Evolutionary conservation across 2,113 vertebrate species (phyloP).

Genomic region (Anhinga rufa): DNA sequence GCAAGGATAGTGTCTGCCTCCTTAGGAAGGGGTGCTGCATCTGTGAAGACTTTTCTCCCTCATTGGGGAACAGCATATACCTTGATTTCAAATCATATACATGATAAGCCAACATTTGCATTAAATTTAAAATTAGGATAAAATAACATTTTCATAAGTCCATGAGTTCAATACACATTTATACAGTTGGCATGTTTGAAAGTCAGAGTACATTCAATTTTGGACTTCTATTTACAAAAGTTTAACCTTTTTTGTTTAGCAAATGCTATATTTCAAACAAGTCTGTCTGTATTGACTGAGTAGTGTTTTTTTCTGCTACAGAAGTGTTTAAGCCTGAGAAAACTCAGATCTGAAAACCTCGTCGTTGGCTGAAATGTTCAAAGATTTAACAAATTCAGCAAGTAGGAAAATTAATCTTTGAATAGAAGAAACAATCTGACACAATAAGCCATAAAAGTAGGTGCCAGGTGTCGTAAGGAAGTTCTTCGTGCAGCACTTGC

Average conservation of each 20-base stretch:
- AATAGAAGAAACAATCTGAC: constrained; percentile 60
- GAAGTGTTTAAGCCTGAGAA: constrained; percentile 43
- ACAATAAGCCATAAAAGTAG: constrained; percentile 60
- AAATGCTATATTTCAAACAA: constrained; percentile 12
- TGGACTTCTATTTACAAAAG: background rate
- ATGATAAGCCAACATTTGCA: background rate
- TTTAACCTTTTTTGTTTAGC: background rate
- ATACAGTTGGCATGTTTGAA: background rate
- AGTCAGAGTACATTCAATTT: background rate
- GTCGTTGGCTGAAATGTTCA: constrained; percentile 56
- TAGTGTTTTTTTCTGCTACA: background rate
- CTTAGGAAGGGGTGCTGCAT: background rate
- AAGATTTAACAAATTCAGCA: constrained; percentile 65
- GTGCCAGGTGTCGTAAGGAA: constrained; percentile 53
- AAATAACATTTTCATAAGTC: background rate
- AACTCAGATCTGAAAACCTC: constrained; percentile 53
- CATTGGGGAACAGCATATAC: background rate
- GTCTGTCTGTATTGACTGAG: constrained; percentile 31
- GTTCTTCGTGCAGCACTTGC: constrained; percentile 54
- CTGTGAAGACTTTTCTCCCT: background rate
- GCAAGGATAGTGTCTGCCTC: background rate
- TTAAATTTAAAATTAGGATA: background rate
- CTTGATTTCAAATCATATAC: background rate
- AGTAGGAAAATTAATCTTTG: constrained; percentile 64
- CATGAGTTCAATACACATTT: background rate